Evolutionary conservation across 2,888 invertebrate genomes (phyloP), one percentile per base, ranked within the genome.

Genomic region (Ptilodon capucinus): DNA sequence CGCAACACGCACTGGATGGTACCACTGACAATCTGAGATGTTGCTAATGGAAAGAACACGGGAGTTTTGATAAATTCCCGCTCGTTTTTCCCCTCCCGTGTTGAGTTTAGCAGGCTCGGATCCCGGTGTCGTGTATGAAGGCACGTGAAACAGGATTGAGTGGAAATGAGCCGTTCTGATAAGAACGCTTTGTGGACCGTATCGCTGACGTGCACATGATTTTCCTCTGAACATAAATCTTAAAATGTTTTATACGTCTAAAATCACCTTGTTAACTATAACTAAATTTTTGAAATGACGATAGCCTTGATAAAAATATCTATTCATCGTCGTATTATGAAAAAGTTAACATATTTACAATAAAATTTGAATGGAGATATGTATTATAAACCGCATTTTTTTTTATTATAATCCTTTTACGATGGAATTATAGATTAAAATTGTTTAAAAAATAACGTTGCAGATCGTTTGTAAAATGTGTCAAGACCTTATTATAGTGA

Each of bases 31-130:
- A 86, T 86, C 86, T 84, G 84, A 86, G 86, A 86, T 76, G 83
- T 64, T 76, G 76, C 81, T 87, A 89, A 90, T 87, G 87, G 80
- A 82, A 86, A 79, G 83, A 86, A 86, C 83, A 84, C 80, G 78
- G 70, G 82, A 74, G 75, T 82, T 80, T 86, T 88, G 84, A 89
- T 85, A 86, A 86, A 86, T 86, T 74, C 62, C 44, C 54, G 63
- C 75, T 76, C 78, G 71, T 80, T 79, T 73, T 71, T 69, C 73
- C 74, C 76, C 69, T 67, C 60, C 57, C 60, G 40, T 49, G 48
- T 49, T 55, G 70, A 71, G 68, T 81, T 82, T 81, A 79, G 82
- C 82, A 81, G 76, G 72, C 69, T 54, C 50, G 64, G 64, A 71
- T 66, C 54, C 58, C 56, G 60, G 60, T 68, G 63, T 68, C 70